Conservation (phyloP, 2,797 vertebrate genomes). For the Acropternis orthonyx region DNA sequence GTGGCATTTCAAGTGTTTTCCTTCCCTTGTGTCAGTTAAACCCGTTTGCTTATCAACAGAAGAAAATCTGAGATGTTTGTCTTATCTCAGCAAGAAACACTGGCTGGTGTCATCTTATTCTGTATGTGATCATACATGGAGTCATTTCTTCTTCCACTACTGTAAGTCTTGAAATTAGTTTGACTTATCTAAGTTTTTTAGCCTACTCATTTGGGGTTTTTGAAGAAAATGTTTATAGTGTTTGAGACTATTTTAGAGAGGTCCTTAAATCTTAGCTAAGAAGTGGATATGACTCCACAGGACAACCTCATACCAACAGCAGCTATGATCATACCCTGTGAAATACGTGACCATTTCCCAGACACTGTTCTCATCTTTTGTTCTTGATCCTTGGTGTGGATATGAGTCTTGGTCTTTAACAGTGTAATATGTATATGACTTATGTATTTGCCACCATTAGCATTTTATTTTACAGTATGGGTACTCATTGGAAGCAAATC, state of each 20-base stretch:
- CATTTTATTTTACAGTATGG: background rate
- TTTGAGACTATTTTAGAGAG: background rate
- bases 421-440: background rate
- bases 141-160: background rate
- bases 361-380: background rate
- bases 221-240: background rate
- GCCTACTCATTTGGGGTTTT: background rate
- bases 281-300: background rate
- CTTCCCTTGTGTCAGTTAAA: background rate
- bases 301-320: background rate
- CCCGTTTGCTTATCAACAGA: background rate
- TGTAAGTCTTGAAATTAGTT: background rate
- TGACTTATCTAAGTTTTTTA: background rate
- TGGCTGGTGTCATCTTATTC: background rate
- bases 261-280: background rate
- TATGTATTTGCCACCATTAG: accelerated
- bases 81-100: background rate
- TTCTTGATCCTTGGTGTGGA: background rate
- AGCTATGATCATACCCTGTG: background rate
- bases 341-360: background rate
- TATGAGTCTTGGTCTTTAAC: background rate
- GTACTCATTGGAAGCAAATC: background rate
- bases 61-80: background rate
- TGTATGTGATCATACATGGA: background rate
- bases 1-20: background rate